phyloP scores from a whole-genome alignment of 2,113 vertebrate genomes.

The Procavia capensis region DNA sequence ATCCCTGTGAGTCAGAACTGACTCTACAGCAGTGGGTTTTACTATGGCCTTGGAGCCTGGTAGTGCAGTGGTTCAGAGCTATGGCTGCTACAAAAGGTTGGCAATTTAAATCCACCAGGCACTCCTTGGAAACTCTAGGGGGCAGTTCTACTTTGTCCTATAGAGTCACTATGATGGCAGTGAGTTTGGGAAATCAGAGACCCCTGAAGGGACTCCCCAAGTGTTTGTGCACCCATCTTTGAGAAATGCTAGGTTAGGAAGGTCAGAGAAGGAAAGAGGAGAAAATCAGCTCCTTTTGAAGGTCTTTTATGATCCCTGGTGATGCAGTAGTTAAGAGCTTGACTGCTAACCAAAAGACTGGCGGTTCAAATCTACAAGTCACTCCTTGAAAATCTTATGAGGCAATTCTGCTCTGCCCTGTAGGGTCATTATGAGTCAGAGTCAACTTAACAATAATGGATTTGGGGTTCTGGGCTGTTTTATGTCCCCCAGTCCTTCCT shows the following conservation, averaged over 20 bases:
- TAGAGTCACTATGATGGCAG: neutral
- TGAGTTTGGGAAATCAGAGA: neutral
- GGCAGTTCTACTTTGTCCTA: neutral
- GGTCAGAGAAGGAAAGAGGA: neutral
- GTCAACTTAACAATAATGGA: too few relatives aligned
- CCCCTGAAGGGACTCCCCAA: neutral
- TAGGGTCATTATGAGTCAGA: too few relatives aligned
- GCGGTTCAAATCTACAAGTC: too few relatives aligned
- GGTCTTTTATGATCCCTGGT: too few relatives aligned
- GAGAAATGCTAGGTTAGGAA: neutral
- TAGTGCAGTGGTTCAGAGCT: neutral
- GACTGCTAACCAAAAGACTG: too few relatives aligned
- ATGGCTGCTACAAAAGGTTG: neutral
- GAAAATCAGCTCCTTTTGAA: neutral
- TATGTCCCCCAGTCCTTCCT: neutral
- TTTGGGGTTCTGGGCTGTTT: too few relatives aligned
- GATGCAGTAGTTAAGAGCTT: too few relatives aligned
- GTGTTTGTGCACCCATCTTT: neutral
- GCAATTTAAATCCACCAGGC: neutral
- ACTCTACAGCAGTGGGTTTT: too few relatives aligned
- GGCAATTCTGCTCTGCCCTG: too few relatives aligned
- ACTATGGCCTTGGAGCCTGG: too few relatives aligned
- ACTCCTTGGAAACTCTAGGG: neutral
- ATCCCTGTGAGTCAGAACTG: too few relatives aligned
- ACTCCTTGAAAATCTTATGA: too few relatives aligned